Base-by-base conservation (phyloP, 2,113 vertebrate genomes). In the Solea senegalensis region DNA sequence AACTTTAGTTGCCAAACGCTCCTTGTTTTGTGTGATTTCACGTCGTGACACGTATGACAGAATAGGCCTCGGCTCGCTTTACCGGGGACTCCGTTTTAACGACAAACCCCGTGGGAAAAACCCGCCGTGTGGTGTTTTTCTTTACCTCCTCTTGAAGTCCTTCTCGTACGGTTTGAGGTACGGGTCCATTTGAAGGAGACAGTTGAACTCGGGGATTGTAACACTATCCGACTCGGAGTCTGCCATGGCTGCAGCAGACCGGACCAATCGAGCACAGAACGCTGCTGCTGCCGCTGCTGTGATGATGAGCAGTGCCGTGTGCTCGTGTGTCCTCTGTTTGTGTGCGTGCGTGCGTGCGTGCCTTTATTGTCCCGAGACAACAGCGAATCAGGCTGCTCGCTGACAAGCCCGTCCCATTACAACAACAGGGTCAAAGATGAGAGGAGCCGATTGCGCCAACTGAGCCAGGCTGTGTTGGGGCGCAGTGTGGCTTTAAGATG, bases 121-220 rank as follows among this genome's bases (percentile, higher is more conserved):
- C 13, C 7, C 14, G 49, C 49, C 11, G 2, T 8, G n/a, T 16
- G 2, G 14, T 27, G 21, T 12, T 27, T 43, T 86, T 34, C 34
- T 34, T 93, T 94, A 94, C 94, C 94, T 95, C 89, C 94, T 89
- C 72, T 76, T 68, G 90, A 93, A 93, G 93, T 95, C 94, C 86
- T 89, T 89, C 73, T 89, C 86, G 85, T 82, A 94, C 2, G 76
- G 6, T 80, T 92, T 92, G 28, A 95, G 92, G 10, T 76, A 52
- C 8, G 92, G 90, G 64, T 95, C 94, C 89, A 91, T 91, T 88
- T 92, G 89, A 8, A 94, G 76, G 64, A 94, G 90, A 50, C 43
- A 56, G 83, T 46, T 88, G 83, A 94, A 84, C 21, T 86, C 82
- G 21, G 92, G 93, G 80, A 91, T 52, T 43, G 90, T 46, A 89